These are phyloP conservation scores for Lacerta bilineata DNA, from an alignment of 2,797 vertebrate species.

Conservation along the genomic window DNA sequence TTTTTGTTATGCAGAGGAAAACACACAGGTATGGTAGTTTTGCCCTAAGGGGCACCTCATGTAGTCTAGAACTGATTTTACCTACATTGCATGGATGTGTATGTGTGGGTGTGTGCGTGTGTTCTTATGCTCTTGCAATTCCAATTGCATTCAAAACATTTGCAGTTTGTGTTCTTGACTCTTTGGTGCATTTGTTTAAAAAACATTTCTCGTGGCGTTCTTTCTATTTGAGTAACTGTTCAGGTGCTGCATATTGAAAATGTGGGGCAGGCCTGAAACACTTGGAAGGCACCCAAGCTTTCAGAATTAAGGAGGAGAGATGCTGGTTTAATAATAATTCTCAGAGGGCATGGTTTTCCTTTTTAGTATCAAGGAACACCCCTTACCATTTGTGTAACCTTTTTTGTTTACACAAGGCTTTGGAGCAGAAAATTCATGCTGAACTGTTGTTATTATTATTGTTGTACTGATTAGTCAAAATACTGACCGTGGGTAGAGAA, in stretches of 20 bases:
- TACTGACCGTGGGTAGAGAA: no score
- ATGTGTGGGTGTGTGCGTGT: no score
- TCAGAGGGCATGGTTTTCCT: not conserved
- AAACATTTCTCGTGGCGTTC: not conserved
- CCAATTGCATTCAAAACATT: not conserved
- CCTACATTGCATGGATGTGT: not conserved
- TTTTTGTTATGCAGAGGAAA: not conserved
- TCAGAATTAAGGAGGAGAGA: not conserved
- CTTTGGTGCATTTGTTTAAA: not conserved
- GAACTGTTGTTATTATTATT: no score
- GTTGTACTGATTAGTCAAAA: no score
- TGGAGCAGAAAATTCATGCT: no score
- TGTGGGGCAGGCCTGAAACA: not conserved
- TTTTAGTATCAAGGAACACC: not conserved
- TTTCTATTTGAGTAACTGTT: not conserved
- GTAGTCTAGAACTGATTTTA: not conserved
- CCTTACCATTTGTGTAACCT: no score
- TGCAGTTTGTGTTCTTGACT: not conserved
- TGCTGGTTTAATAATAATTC: not conserved
- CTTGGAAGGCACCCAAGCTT: not conserved
- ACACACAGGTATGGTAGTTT: not conserved
- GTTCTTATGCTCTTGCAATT: not conserved
- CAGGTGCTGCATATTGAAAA: not conserved
- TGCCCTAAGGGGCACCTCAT: not conserved
- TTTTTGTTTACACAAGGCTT: no score